Evolutionary conservation across 2,888 invertebrate genomes (phyloP).

Genomic region (Alloscopus bannaensis): DNA sequence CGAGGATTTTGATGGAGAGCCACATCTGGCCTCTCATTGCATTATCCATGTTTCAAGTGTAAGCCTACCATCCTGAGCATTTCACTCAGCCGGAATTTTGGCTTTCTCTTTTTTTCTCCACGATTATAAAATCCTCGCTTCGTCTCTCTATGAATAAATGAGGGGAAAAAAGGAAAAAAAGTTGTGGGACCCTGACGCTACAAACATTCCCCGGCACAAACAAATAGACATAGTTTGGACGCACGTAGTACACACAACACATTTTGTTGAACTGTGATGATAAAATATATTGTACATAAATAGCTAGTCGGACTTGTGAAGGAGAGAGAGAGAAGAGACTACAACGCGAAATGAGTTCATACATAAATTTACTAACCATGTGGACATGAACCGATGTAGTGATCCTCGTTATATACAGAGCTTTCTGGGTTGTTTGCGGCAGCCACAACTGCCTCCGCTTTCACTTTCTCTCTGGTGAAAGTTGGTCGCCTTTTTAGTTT

Average conservation of each 20-base stretch:
- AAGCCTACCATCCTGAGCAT: constrained; percentile 1
- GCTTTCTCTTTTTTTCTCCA: neutral
- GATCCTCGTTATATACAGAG: constrained; percentile 16
- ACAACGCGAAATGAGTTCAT: constrained; percentile 39
- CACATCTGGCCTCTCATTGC: constrained; percentile 43
- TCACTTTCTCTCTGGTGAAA: neutral
- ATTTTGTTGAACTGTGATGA: constrained; percentile 9
- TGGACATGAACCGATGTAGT: constrained; percentile 34
- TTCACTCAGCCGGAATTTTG: constrained; percentile 7
- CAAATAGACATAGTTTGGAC: too few relatives aligned
- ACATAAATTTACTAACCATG: constrained; percentile 41
- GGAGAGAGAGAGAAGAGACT: constrained; percentile 3
- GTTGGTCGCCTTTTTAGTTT: neutral
- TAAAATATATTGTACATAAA: constrained; percentile 28
- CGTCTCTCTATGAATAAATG: too few relatives aligned
- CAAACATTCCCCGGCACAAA: too few relatives aligned
- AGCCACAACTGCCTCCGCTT: constrained; percentile 8
- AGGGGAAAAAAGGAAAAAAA: too few relatives aligned
- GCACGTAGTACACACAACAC: constrained; percentile 5
- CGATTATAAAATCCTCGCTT: neutral
- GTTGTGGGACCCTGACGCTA: too few relatives aligned
- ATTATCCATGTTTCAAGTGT: constrained; percentile 22
- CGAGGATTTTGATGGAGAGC: constrained; percentile 45
- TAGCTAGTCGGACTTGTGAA: neutral
- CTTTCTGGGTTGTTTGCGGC: constrained; percentile 12